Conservation (phyloP, 2,888 invertebrate species). For the Phytoseiulus persimilis region DNA sequence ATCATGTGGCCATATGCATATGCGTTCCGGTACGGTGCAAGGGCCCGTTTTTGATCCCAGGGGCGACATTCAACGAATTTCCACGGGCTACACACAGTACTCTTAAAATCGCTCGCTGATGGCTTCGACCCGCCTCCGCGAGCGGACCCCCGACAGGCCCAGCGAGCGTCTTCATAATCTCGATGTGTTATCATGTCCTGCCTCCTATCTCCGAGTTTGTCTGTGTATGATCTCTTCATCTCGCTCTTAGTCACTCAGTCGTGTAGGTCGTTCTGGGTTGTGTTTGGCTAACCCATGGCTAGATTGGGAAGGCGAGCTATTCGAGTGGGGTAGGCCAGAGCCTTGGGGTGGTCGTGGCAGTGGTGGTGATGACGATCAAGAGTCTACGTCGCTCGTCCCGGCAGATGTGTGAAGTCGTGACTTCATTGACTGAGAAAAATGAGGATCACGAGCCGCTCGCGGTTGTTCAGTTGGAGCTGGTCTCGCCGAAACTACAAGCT, state of each 20-base stretch:
- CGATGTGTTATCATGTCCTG: neutral
- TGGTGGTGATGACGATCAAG: neutral
- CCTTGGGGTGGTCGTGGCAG: too few relatives aligned
- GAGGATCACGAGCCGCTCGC: neutral
- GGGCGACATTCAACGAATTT: neutral
- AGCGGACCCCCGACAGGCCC: neutral
- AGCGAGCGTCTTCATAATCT: neutral
- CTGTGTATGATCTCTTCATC: neutral
- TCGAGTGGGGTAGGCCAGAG: neutral
- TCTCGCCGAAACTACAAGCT: too few relatives aligned
- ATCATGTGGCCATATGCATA: neutral
- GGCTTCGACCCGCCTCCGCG: neutral
- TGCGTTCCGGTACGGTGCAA: neutral
- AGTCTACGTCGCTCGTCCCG: neutral
- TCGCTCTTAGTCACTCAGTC: neutral
- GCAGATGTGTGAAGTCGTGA: conserved; percentile 5
- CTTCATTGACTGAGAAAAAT: conserved; percentile 5
- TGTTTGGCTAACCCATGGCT: neutral
- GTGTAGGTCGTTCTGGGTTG: neutral
- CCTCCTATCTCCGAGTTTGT: neutral
- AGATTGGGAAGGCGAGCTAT: neutral
- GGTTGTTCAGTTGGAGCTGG: neutral
- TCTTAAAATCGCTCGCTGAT: neutral
- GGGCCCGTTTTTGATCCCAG: neutral
- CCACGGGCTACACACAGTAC: neutral